phyloP scores from a whole-genome alignment of 1,140 invertebrate genomes.

The Drosophila sp. region DNA sequence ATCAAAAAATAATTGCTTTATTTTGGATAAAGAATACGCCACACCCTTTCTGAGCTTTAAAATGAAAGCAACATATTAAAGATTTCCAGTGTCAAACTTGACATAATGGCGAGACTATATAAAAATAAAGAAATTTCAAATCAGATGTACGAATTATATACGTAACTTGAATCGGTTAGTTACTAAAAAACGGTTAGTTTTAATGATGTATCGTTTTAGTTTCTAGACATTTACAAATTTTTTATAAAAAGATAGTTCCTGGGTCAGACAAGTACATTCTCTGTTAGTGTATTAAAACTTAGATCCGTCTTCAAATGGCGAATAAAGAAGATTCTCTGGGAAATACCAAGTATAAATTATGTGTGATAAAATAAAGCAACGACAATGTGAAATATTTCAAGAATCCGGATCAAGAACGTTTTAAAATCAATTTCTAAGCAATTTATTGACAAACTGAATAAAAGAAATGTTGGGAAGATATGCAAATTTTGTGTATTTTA shows the following conservation, averaged over 20 bases:
- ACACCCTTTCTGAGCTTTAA: neutral
- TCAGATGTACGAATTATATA: no score
- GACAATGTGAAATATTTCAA: slow-evolving; percentile 16
- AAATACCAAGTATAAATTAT: slow-evolving; percentile 58
- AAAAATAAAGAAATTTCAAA: no score
- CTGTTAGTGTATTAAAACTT: neutral
- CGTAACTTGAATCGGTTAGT: no score
- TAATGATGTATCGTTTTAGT: no score
- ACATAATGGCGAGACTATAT: no score
- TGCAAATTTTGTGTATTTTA: slow-evolving; percentile 29
- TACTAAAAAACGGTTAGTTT: no score
- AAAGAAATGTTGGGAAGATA: slow-evolving; percentile 24
- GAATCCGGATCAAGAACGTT: slow-evolving; percentile 14
- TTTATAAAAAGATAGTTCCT: neutral
- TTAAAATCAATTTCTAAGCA: slow-evolving; percentile 28
- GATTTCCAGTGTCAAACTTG: no score
- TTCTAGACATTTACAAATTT: neutral
- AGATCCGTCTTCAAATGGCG: slow-evolving; percentile 72
- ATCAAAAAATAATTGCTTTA: neutral
- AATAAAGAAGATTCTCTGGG: slow-evolving; percentile 54
- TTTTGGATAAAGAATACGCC: neutral
- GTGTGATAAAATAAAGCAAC: slow-evolving; percentile 12
- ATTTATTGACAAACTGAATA: neutral
- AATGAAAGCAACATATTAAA: neutral
- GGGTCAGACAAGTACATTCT: neutral